Evolutionary conservation across 2,888 invertebrate species (phyloP).

Genomic region (Sclerodermus sp.): DNA sequence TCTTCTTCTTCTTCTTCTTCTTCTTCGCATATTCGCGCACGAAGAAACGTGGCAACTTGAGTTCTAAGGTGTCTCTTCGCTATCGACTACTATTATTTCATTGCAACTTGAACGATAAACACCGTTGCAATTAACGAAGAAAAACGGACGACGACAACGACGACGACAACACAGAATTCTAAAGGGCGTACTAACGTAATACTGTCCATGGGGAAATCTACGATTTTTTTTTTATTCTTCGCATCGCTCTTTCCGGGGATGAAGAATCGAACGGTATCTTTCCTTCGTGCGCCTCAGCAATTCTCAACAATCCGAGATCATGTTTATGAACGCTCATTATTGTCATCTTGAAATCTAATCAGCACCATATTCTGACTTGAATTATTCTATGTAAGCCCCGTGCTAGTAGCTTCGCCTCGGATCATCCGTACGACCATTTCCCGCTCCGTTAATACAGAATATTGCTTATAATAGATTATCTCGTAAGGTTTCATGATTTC

Average conservation of each 20-base stretch:
- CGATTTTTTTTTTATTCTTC: background rate
- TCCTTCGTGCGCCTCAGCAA: background rate
- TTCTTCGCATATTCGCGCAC: no score
- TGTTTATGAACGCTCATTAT: constrained; percentile 48
- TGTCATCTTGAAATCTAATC: constrained; percentile 53
- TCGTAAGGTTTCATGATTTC: constrained; percentile 22
- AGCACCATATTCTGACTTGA: constrained; percentile 27
- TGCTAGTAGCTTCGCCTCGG: background rate
- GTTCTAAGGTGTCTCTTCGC: no score
- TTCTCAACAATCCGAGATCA: background rate
- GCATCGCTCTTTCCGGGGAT: background rate
- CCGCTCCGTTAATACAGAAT: constrained; percentile 30
- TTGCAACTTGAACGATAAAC: no score
- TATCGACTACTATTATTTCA: no score
- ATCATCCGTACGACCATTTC: background rate
- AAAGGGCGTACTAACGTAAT: no score
- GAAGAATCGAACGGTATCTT: background rate
- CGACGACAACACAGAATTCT: no score
- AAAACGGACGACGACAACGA: no score
- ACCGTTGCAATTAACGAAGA: no score
- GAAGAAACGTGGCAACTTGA: no score
- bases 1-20: no score
- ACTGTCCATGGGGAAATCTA: no score
- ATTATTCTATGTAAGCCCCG: background rate
- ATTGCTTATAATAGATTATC: constrained; percentile 37